Base-by-base conservation (phyloP, 1,140 invertebrate species). In the Zaprionus vittiger region DNA sequence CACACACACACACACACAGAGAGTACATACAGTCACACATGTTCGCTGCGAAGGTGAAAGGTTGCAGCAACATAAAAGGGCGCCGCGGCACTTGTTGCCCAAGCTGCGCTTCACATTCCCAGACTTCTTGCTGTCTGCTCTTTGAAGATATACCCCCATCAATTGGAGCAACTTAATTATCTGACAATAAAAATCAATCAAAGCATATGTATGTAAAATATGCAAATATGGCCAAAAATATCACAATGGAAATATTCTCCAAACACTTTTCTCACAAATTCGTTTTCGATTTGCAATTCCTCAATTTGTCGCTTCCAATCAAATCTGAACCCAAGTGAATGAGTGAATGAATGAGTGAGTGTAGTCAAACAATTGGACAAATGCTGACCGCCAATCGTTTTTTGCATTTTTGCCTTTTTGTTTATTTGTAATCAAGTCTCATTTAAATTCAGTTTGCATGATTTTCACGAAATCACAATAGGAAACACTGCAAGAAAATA, bases 401-500 rank as follows among this genome's bases (percentile, higher is more conserved):
- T 47, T 77, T 76, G 68, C 64, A 17, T 71, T 81, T 60, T 61
- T 61, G 47, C 72, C 56, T 78, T 44, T 66, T 41, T 79, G 67
- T 75, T 74, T 78, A 71, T 84, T 84, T 81, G 81, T 90, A 80
- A 89, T 89, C 85, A 85, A 90, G 70, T 26, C 85, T 90, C 73
- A 89, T 89, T 89, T 89, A 81, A 82, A 89, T 89, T 90, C 85
- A 82, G 81, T 82, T 81, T 65, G 85, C 85, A 83, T 89, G 82
- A 80, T 82, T 90, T 79, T 81, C 80, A 90, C 84, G 81, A 77
- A 89, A 89, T 84, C 80, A 76, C 75, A 73, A 64, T 47, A 14
- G 41, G 41, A 65, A 67, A 71, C 73, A 62, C 67, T 70, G 67
- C 11, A 22, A 62, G 44, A 52, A 70, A 69, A 54, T 37, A 26